phyloP scores from a whole-genome alignment of 2,113 vertebrate genomes.

The Oreocharis arfaki region DNA sequence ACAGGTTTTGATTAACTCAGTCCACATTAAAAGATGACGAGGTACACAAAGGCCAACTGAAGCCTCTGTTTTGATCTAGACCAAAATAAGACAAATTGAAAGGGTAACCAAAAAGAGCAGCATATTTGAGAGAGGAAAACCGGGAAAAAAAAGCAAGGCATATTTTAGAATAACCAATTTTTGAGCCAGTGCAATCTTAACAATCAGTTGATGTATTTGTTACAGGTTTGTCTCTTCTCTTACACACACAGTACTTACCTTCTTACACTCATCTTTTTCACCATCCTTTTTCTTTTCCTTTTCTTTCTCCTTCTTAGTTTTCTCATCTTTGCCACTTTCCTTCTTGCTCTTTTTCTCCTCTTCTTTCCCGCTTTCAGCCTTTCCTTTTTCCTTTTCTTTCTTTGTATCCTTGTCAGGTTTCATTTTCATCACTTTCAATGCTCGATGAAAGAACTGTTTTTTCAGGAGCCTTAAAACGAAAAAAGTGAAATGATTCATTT shows the following conservation, averaged over 20 bases:
- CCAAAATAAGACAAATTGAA: neutral
- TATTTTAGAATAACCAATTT: neutral
- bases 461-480: slow-evolving; percentile 85
- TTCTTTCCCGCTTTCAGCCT: slow-evolving; percentile 82
- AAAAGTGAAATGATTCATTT: neutral
- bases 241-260: slow-evolving; percentile 63
- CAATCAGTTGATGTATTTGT: neutral
- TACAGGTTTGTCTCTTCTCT: neutral
- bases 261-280: slow-evolving; percentile 88
- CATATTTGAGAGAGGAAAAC: neutral
- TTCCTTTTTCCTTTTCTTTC: slow-evolving; percentile 84
- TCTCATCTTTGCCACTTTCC: slow-evolving; percentile 75
- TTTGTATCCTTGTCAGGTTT: slow-evolving; percentile 91
- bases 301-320: slow-evolving; percentile 79
- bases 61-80: neutral
- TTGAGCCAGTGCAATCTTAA: neutral
- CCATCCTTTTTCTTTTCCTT: slow-evolving; percentile 86
- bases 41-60: neutral
- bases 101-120: neutral
- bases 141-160: neutral
- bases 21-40: neutral
- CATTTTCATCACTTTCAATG: slow-evolving; percentile 98
- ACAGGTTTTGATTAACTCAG: neutral
- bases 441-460: slow-evolving; percentile 97
- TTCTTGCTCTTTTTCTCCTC: slow-evolving; percentile 88